Conservation (phyloP, 2,113 vertebrate species). For the Caranx melampygus region DNA sequence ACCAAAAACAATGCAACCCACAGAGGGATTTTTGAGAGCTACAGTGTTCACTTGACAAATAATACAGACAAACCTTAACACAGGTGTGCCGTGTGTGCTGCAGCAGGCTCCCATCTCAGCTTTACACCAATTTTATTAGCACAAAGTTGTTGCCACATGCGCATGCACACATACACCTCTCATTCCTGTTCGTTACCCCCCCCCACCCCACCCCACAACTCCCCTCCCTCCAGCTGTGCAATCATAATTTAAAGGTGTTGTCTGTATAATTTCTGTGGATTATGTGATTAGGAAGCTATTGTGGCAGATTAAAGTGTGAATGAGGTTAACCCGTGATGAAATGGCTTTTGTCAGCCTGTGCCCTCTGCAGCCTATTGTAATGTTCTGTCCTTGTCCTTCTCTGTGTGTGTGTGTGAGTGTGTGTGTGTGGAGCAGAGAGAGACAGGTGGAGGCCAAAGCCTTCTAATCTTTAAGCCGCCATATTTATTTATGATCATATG, state of each 20-base stretch:
- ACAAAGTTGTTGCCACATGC: slow-evolving; percentile 10
- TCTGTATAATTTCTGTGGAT: slow-evolving; percentile 80
- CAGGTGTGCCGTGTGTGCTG: background rate
- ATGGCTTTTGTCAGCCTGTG: slow-evolving; percentile 81
- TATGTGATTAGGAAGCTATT: slow-evolving; percentile 82
- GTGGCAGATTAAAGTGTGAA: slow-evolving; percentile 81
- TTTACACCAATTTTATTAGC: slow-evolving; percentile 33
- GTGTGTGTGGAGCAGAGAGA: slow-evolving; percentile 7
- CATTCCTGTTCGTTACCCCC: slow-evolving; percentile 65
- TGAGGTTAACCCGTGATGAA: slow-evolving; percentile 80
- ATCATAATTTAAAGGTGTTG: slow-evolving; percentile 83
- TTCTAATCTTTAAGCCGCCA: slow-evolving; percentile 67
- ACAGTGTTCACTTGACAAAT: slow-evolving; percentile 66
- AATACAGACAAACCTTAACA: slow-evolving; percentile 56
- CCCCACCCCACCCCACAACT: slow-evolving; percentile 48
- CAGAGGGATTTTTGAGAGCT: slow-evolving; percentile 59
- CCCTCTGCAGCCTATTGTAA: slow-evolving; percentile 64
- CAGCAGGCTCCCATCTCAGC: slow-evolving; percentile 10
- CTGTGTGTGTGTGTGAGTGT: slow-evolving; percentile 22
- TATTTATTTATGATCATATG: slow-evolving; percentile 77
- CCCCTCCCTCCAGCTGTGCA: slow-evolving; percentile 75
- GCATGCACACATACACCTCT: slow-evolving; percentile 26
- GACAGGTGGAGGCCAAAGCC: slow-evolving; percentile 68
- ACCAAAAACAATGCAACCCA: slow-evolving; percentile 64
- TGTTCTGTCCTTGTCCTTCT: slow-evolving; percentile 63